Evolutionary conservation across 2,113 vertebrate species (phyloP), one percentile per base, ranked within the genome.

Genomic region (Stictonetta naevosa): DNA sequence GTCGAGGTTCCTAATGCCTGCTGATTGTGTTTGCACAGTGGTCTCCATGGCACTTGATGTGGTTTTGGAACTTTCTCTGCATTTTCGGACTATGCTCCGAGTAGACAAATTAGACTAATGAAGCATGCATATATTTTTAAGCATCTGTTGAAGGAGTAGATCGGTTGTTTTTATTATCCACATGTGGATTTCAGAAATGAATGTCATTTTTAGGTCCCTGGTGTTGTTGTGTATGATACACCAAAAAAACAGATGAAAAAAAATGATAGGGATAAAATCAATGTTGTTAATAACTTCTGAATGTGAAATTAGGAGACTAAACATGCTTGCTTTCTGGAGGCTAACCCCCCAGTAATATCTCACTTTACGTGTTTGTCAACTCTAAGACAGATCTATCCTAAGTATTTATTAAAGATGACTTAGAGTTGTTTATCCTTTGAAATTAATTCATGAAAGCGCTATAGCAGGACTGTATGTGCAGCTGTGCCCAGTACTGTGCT

Each of bases 21-120:
- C 97, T 97, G 97, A 96, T 97, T 38, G 8, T 98, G 96, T 98
- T 97, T 97, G 25, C 91, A 77, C 71, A 42, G 88, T 33, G 13
- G 93, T 86, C 88, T 72, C 75, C 1, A 26, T 73, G 28, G 73
- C 52, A 55, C 78, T 97, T 98, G 96, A 98, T 98, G 96, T 98
- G 97, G 96, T 94, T 98, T 97, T 95, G 95, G 90, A 97, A 93
- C 60, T 34, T 71, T 68, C 86, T 97, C 58, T 81, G 36, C 72
- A 40, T 36, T 87, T 95, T 95, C 86, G 88, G 95, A 94, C 73
- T 91, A 69, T 67, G 36, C 78, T 78, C 74, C 28, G 31, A 74
- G 79, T 76, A 38, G 95, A 82, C 83, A 86, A 68, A 92, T 93
- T 95, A 88, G 48, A 28, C 29, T 80, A 78, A 88, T 3, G 78